Evolutionary conservation across 1,140 invertebrate genomes (phyloP), one percentile per base, ranked within the genome.

Genomic region (Caenorhabditis briggsae): DNA sequence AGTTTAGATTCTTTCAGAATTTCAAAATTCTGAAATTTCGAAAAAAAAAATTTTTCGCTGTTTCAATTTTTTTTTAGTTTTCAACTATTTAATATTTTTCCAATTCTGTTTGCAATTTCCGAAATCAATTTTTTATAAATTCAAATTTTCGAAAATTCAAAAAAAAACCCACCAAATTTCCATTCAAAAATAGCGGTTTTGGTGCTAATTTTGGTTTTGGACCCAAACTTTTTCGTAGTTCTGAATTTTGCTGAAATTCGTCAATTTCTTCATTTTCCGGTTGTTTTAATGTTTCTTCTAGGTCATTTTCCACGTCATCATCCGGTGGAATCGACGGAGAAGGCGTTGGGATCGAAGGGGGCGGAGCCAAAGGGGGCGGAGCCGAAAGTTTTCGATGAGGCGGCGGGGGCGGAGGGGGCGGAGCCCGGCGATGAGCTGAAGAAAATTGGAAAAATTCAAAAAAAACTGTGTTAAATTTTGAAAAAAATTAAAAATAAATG

Each of bases 111-210:
- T n/a, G n/a, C n/a, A n/a, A n/a, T n/a, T n/a, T n/a, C n/a, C n/a
- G n/a, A n/a, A n/a, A n/a, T n/a, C n/a, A n/a, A n/a, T n/a, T n/a
- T n/a, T n/a, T n/a, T n/a, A n/a, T n/a, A n/a, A n/a, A n/a, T n/a
- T n/a, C n/a, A n/a, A 20, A 9, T 33, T 3, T 2, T 33, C 33
- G 33, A 33, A 33, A 33, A 33, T 33, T 33, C 3, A 2, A 33
- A 33, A 11, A 11, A 59, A 41, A 41, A 50, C 70, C 50, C 43
- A 78, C 70, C 70, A 78, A 78, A 33, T 33, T 33, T 78, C 46
- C 70, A n/a, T 50, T 78, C 70, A 78, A 50, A 78, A 78, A 78
- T n/a, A 78, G n/a, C 14, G 70, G 70, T 78, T 78, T 78, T n/a
- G 70, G 70, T 5, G 70, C 70, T 5, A 78, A 16, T 50, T 48